Conservation (phyloP, 2,888 invertebrate genomes). For the Chrysodeixis includens region DNA sequence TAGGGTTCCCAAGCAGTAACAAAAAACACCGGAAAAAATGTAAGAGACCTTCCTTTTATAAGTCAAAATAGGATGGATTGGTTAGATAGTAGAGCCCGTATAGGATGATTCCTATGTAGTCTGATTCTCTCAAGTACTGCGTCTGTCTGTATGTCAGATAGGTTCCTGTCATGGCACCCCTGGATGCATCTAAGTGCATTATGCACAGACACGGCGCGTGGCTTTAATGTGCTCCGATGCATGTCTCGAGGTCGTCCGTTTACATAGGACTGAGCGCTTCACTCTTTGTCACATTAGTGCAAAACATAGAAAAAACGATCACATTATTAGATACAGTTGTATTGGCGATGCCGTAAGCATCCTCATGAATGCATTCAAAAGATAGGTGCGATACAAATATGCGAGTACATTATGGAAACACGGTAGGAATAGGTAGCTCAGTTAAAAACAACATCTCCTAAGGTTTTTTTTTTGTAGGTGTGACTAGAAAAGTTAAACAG, state of each 20-base stretch:
- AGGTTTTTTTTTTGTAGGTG: too few relatives aligned
- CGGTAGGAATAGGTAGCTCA: neutral
- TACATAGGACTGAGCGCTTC: slow-evolving; percentile 38
- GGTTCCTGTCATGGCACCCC: slow-evolving; percentile 40
- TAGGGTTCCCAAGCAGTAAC: slow-evolving; percentile 35
- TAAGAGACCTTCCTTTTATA: neutral
- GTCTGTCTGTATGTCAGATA: neutral
- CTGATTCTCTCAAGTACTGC: neutral
- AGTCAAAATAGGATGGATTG: too few relatives aligned
- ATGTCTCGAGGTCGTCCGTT: slow-evolving; percentile 65
- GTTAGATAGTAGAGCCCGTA: too few relatives aligned
- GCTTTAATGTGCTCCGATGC: slow-evolving; percentile 60
- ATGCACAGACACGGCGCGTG: slow-evolving; percentile 66
- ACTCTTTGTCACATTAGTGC: slow-evolving; percentile 38
- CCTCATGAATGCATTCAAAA: slow-evolving; percentile 27
- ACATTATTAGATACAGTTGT: slow-evolving; percentile 20
- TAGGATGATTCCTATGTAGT: too few relatives aligned
- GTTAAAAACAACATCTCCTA: neutral
- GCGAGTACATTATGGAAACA: neutral
- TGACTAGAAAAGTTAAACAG: too few relatives aligned
- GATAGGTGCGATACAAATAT: slow-evolving; percentile 5
- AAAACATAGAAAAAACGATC: slow-evolving; percentile 30
- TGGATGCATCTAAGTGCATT: slow-evolving; percentile 60
- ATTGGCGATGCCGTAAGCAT: slow-evolving; percentile 18
- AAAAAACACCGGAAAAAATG: neutral